Conservation (phyloP, 2,888 invertebrate species). For the Pristionchus mayeri region DNA sequence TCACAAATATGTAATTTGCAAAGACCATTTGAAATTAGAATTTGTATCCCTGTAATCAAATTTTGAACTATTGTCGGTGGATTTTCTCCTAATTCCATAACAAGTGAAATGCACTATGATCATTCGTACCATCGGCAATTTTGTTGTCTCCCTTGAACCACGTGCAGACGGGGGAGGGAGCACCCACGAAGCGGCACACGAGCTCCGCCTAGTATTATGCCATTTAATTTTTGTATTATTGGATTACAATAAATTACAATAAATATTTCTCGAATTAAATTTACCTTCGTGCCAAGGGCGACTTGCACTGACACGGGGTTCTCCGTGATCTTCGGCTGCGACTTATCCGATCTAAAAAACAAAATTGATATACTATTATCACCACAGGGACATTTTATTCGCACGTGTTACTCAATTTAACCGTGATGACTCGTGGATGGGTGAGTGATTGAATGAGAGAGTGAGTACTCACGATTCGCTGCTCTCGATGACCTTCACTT, state of each 20-base stretch:
- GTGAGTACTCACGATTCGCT: not conserved
- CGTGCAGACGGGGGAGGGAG: slow-evolving; percentile 64
- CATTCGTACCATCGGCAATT: slow-evolving; percentile 60
- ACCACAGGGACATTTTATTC: too few relatives aligned
- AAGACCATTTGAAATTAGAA: too few relatives aligned
- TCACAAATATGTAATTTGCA: too few relatives aligned
- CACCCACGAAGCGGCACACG: slow-evolving; percentile 67
- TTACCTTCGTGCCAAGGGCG: slow-evolving; percentile 56
- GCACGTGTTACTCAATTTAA: too few relatives aligned
- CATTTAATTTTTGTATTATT: too few relatives aligned
- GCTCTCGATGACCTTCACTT: slow-evolving; percentile 54
- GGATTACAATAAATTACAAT: too few relatives aligned
- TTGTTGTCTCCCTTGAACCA: slow-evolving; percentile 68
- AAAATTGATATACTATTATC: not conserved
- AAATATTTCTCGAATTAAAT: too few relatives aligned
- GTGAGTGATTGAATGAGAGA: not conserved
- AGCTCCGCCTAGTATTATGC: slow-evolving; percentile 62
- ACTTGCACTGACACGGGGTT: slow-evolving; percentile 69
- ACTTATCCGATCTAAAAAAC: slow-evolving; percentile 55
- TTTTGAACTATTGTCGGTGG: too few relatives aligned
- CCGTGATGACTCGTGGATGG: too few relatives aligned
- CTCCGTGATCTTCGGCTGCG: slow-evolving; percentile 66
- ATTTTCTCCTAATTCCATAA: too few relatives aligned
- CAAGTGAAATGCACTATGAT: not conserved
- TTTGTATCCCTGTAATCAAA: too few relatives aligned